phyloP scores from a whole-genome alignment of 2,888 invertebrate species.

The Calephelis perditalis region DNA sequence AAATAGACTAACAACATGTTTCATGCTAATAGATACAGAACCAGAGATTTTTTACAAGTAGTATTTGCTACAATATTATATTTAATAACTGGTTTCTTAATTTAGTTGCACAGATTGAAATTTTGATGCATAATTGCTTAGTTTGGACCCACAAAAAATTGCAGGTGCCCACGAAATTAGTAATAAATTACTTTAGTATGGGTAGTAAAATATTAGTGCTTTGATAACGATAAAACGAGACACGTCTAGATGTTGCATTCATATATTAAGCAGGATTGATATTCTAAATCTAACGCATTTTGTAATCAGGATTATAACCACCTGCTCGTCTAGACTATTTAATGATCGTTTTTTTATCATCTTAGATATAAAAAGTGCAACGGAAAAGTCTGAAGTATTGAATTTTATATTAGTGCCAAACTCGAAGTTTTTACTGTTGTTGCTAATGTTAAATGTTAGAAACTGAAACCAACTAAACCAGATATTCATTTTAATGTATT shows the following conservation, averaged over 20 bases:
- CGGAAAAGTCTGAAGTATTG: too few species aligned
- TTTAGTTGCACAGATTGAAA: background rate
- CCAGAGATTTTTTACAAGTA: too few species aligned
- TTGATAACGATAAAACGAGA: background rate
- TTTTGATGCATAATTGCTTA: background rate
- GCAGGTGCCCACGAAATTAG: background rate
- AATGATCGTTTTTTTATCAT: background rate
- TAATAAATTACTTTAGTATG: background rate
- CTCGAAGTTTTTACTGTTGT: too few species aligned
- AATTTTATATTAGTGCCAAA: too few species aligned
- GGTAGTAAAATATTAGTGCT: background rate
- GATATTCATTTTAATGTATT: too few species aligned
- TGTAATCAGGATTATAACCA: background rate
- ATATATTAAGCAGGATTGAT: background rate
- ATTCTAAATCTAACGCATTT: background rate
- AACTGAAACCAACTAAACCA: too few species aligned
- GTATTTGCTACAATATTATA: too few species aligned
- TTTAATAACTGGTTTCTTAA: too few species aligned
- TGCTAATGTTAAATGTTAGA: too few species aligned
- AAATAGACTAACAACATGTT: too few species aligned
- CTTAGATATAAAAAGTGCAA: too few species aligned
- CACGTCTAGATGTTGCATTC: conserved; percentile 3
- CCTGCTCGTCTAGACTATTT: conserved; percentile 2
- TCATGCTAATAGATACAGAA: too few species aligned
- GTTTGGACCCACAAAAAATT: background rate